phyloP scores from a whole-genome alignment of 2,113 vertebrate species.

The Notarius lentiginosus region DNA sequence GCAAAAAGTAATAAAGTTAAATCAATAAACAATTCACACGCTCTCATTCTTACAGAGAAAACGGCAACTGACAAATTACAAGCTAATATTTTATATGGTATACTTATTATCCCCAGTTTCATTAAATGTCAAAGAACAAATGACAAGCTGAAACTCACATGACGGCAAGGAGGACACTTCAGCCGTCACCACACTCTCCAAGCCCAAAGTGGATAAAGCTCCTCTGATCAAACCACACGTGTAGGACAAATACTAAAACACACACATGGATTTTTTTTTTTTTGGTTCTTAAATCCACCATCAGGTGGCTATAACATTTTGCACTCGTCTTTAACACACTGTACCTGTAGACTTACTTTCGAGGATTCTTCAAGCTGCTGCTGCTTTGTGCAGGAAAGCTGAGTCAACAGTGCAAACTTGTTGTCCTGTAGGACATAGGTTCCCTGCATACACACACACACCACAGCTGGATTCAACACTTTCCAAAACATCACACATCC shows the following conservation, averaged over 20 bases:
- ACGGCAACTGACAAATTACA: not conserved
- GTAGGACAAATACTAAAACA: conserved; percentile 79
- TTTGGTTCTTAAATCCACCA: not conserved
- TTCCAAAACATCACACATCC: not conserved
- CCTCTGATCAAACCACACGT: conserved; percentile 83
- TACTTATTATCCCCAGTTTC: not conserved
- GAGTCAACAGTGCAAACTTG: conserved; percentile 75
- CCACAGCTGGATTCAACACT: not conserved
- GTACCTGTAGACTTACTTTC: conserved; percentile 67
- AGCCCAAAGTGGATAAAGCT: conserved; percentile 77
- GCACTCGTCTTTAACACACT: not conserved
- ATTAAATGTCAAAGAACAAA: not conserved
- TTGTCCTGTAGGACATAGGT: conserved; percentile 85
- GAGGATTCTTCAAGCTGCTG: conserved; percentile 84
- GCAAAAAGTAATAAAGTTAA: conserved; percentile 9
- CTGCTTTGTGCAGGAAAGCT: conserved; percentile 72
- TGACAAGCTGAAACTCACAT: conserved; percentile 72
- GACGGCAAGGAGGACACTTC: conserved; percentile 79
- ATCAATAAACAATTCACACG: too few relatives aligned
- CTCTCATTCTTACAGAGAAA: not conserved
- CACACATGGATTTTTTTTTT: not conserved
- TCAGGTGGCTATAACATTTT: not conserved
- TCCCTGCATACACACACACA: conserved; percentile 65
- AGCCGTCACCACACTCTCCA: conserved; percentile 80
- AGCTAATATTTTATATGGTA: not conserved